Evolutionary conservation across 2,888 invertebrate species (phyloP).

Genomic region (Neoascia interrupta): DNA sequence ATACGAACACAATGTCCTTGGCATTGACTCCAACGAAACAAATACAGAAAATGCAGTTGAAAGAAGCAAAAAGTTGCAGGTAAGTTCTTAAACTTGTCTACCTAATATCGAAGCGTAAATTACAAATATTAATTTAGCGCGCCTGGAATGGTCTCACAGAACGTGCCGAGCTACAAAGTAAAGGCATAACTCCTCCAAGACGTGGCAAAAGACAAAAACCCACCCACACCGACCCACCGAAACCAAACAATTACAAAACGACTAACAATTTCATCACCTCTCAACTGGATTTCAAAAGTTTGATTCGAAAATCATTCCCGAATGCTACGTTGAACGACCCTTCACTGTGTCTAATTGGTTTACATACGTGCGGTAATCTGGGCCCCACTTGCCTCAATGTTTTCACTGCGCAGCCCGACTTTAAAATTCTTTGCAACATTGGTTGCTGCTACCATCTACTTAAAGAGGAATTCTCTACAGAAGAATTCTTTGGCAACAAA

Average conservation of each 20-base stretch:
- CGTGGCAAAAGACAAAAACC: conserved; percentile 72
- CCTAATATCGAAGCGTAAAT: neutral
- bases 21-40: conserved; percentile 87
- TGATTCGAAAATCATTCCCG: conserved; percentile 81
- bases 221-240: neutral
- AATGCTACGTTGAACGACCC: conserved; percentile 72
- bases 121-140: conserved; percentile 78
- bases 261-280: conserved; percentile 83
- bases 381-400: conserved; percentile 86
- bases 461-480: conserved; percentile 81
- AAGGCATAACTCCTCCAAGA: conserved; percentile 76
- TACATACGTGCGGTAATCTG: conserved; percentile 94
- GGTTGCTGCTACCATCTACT: conserved; percentile 95
- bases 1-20: conserved; percentile 86
- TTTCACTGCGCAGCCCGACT: conserved; percentile 82
- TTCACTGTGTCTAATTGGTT: conserved; percentile 84
- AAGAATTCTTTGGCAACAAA: conserved; percentile 76
- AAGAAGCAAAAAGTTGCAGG: conserved; percentile 78
- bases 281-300: conserved; percentile 81
- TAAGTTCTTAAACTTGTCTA: conserved; percentile 37
- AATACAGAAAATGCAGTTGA: conserved; percentile 85
- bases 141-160: conserved; percentile 83
- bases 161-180: conserved; percentile 80
- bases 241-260: conserved; percentile 81
- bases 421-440: conserved; percentile 86